phyloP scores from a whole-genome alignment of 2,797 vertebrate species.

The Spondyliosoma cantharus region DNA sequence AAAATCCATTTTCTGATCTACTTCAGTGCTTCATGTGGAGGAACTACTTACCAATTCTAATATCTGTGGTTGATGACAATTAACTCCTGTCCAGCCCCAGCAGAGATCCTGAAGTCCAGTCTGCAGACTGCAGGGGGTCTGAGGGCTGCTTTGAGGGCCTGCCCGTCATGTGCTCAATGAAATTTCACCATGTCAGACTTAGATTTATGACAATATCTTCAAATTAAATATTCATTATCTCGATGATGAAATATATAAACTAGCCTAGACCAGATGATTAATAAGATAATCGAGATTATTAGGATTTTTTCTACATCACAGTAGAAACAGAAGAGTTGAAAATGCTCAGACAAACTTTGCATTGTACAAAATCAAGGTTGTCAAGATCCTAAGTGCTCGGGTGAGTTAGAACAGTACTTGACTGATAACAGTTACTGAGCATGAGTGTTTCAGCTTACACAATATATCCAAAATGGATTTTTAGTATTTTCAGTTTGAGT shows the following conservation, averaged over 20 bases:
- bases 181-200: slow-evolving; percentile 28
- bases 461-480: background rate
- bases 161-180: slow-evolving; percentile 29
- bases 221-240: slow-evolving; percentile 46
- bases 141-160: slow-evolving; percentile 14
- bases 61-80: slow-evolving; percentile 61
- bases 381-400: background rate
- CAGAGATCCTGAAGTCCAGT: slow-evolving; percentile 38
- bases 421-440: background rate
- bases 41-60: slow-evolving; percentile 60
- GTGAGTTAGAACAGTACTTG: no score
- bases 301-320: background rate
- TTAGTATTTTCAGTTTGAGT: background rate
- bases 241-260: slow-evolving; percentile 40
- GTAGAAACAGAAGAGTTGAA: slow-evolving; percentile 6
- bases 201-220: slow-evolving; percentile 16
- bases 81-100: slow-evolving; percentile 49
- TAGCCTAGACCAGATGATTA: background rate
- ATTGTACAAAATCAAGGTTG: background rate
- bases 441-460: background rate
- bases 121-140: slow-evolving; percentile 31
- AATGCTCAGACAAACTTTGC: background rate
- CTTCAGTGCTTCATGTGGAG: slow-evolving; percentile 79
- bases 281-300: background rate
- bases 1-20: slow-evolving; percentile 84